These are phyloP conservation scores for Cyclargus thomasi DNA, from an alignment of 1,140 invertebrate species.

Conservation along the genomic window DNA sequence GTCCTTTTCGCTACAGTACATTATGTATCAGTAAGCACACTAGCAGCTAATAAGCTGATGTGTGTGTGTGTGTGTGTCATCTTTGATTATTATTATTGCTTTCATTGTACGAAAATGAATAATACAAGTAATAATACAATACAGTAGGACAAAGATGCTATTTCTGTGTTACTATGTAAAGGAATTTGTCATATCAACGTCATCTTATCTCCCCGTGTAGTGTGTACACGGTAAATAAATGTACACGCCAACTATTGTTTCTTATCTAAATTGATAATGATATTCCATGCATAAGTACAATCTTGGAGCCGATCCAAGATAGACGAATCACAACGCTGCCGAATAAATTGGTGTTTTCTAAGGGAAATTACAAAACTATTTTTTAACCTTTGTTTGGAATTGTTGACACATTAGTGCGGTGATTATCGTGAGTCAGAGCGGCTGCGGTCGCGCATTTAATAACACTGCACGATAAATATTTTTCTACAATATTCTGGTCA, in stretches of 20 bases:
- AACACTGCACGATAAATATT: slow-evolving; percentile 66
- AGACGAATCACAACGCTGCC: slow-evolving; percentile 25
- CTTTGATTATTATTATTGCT: no score
- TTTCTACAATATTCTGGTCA: slow-evolving; percentile 38
- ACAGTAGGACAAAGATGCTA: not conserved
- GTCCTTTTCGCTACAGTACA: no score
- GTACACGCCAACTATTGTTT: slow-evolving; percentile 50
- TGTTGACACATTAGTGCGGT: slow-evolving; percentile 22
- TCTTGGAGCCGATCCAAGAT: slow-evolving; percentile 54
- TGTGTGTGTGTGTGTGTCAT: no score
- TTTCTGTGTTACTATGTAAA: slow-evolving; percentile 13
- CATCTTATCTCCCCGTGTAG: slow-evolving; percentile 53
- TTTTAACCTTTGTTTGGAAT: slow-evolving; percentile 38
- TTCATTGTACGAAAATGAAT: no score
- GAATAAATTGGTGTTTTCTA: slow-evolving; percentile 4
- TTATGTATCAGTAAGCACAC: no score
- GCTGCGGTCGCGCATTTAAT: slow-evolving; percentile 52
- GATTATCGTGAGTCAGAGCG: slow-evolving; percentile 61
- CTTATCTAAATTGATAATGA: slow-evolving; percentile 71
- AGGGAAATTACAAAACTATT: slow-evolving; percentile 12
- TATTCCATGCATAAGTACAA: slow-evolving; percentile 54
- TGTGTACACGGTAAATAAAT: slow-evolving; percentile 57
- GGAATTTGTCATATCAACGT: slow-evolving; percentile 30
- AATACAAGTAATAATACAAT: not conserved
- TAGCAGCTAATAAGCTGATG: no score